phyloP scores from a whole-genome alignment of 2,888 invertebrate species.

The Melinaea marsaeus region DNA sequence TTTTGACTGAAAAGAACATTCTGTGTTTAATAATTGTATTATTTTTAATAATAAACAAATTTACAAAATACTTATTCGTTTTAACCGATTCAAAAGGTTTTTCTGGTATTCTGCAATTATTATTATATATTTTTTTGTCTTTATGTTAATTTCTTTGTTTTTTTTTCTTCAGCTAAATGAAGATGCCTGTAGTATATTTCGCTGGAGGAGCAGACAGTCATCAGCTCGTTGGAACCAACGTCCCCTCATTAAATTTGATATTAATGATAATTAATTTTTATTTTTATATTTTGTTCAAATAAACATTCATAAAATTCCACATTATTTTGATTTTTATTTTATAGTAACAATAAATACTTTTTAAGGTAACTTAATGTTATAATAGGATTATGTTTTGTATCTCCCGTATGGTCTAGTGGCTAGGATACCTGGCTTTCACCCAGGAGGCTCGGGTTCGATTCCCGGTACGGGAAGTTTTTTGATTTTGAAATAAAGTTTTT shows the following conservation, averaged over 20 bases:
- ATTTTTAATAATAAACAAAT: no score
- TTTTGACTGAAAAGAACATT: no score
- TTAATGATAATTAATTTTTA: conserved; percentile 1
- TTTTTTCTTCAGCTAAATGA: conserved; percentile 13
- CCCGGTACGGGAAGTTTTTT: conserved; percentile 66
- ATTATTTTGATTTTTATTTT: background rate
- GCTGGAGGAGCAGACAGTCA: conserved; percentile 24
- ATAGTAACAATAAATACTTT: no score
- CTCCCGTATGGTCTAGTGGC: conserved; percentile 27
- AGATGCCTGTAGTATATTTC: conserved; percentile 7
- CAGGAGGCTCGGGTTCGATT: conserved; percentile 85
- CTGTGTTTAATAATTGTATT: no score
- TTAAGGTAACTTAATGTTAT: no score
- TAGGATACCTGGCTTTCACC: conserved; percentile 30
- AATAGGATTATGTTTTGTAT: background rate
- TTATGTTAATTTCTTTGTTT: background rate
- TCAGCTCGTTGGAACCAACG: conserved; percentile 22
- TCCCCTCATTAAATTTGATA: conserved; percentile 22
- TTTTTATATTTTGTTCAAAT: no score
- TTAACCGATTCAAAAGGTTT: no score
- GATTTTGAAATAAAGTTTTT: no score
- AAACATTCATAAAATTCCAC: background rate
- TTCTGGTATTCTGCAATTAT: background rate
- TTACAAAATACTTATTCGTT: no score
- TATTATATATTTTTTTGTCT: background rate